These are phyloP conservation scores for Dicyrtomina minuta DNA, from an alignment of 2,888 invertebrate species.

Conservation along the genomic window DNA sequence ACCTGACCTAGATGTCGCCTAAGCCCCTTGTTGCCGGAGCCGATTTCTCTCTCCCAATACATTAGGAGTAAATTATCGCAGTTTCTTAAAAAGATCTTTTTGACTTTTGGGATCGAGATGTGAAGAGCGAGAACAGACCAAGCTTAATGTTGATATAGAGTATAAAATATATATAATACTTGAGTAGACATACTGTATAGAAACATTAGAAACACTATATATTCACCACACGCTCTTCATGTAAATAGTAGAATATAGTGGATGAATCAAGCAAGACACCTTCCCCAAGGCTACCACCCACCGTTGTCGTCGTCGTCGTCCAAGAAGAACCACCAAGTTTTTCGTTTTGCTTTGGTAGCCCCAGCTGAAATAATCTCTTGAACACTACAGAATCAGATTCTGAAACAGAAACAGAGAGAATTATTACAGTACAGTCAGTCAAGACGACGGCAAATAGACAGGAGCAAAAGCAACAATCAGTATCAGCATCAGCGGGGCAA, in stretches of 20 bases:
- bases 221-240: too few relatives aligned
- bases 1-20: too few relatives aligned
- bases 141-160: not conserved
- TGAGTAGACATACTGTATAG: not conserved
- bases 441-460: not conserved
- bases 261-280: constrained; percentile 16
- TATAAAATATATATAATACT: not conserved
- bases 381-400: not conserved
- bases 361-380: too few relatives aligned
- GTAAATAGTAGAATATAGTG: not conserved
- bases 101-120: not conserved
- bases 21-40: too few relatives aligned
- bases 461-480: not conserved
- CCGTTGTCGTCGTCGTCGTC: not conserved
- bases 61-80: too few relatives aligned
- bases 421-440: too few relatives aligned
- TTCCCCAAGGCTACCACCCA: constrained; percentile 39
- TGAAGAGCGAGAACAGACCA: not conserved
- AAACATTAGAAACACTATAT: too few relatives aligned
- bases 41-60: too few relatives aligned
- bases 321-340: constrained; percentile 5
- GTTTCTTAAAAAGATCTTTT: too few relatives aligned
- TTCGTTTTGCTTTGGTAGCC: too few relatives aligned
- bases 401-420: not conserved
- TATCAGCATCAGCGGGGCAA: not conserved